Conservation (phyloP, 2,888 invertebrate species). For the Machimus atricapillus region DNA sequence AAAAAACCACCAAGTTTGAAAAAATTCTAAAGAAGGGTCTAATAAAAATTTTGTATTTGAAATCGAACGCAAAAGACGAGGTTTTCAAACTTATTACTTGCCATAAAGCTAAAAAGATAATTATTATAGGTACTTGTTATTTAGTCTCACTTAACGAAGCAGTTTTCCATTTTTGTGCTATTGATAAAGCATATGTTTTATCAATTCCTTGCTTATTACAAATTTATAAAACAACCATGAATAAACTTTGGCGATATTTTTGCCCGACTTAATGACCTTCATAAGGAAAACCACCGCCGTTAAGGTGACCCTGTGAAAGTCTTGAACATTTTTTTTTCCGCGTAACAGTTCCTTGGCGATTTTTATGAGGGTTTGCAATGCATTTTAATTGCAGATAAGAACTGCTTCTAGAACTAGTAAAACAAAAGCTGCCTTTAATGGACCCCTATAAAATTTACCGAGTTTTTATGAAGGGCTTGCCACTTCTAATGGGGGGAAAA, state of each 20-base stretch:
- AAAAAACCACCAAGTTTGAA: too few species aligned
- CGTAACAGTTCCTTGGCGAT: neutral
- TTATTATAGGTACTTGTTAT: too few species aligned
- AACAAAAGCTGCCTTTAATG: neutral
- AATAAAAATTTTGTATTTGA: too few species aligned
- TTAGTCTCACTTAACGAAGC: too few species aligned
- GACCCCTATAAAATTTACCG: neutral
- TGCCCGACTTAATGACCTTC: neutral
- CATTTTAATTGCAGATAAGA: neutral
- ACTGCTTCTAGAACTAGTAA: neutral
- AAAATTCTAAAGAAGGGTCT: too few species aligned
- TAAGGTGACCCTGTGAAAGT: too few species aligned
- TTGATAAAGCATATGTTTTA: too few species aligned
- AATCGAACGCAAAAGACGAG: too few species aligned
- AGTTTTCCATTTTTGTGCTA: too few species aligned
- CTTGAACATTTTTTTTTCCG: neutral
- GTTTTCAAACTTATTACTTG: too few species aligned
- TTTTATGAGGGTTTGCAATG: neutral
- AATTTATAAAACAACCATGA: neutral
- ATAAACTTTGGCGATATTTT: neutral
- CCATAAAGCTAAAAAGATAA: too few species aligned
- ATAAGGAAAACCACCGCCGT: neutral
- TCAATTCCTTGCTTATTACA: too few species aligned
- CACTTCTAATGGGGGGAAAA: neutral
- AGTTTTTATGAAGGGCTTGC: neutral